Base-by-base conservation (phyloP, 2,888 invertebrate genomes). In the Ectemnius cavifrons region DNA sequence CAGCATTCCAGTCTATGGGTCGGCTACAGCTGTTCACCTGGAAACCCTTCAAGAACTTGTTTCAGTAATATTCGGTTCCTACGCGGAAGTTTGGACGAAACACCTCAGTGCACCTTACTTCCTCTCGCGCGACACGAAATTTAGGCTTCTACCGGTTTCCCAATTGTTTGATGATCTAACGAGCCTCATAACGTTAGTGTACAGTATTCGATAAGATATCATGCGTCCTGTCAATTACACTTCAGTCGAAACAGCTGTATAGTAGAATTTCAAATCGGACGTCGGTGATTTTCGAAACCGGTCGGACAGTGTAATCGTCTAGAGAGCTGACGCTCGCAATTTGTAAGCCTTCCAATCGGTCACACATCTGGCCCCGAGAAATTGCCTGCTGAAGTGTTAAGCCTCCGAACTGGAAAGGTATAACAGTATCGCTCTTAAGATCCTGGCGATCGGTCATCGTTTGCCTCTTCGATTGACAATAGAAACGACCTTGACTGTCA, bases 11-110 rank as follows among this genome's bases (percentile, higher is more conserved):
- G 70, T 61, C 71, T 63, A 75, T 60, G 57, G 67, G 65, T 65
- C 68, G 58, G 62, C 60, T 70, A 72, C 76, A 73, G 74, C 75
- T 78, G 76, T 71, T 74, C 71, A 63, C 63, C 71, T 73, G 78
- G 75, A 81, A 81, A 73, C 74, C 80, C 71, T 73, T 66, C 67
- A 52, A 75, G 81, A 80, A 77, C 68, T 69, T 37, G 74, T 77
- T 74, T 23, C 63, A 69, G 64, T 76, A 61, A 73, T 73, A 77
- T 78, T 77, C 66, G 71, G 77, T 80, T 80, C 79, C 79, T 80
- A 80, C 70, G 77, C 77, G 76, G 78, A 80, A 80, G 79, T 74
- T 58, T 67, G 71, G 59, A 57, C 66, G 77, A 75, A 68, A 75
- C 75, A 75, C 72, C 63, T 63, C 69, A 75, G 65, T 57, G 65